Evolutionary conservation across 2,888 invertebrate genomes (phyloP), one percentile per base, ranked within the genome.

Genomic region (Entomobrya proxima): DNA sequence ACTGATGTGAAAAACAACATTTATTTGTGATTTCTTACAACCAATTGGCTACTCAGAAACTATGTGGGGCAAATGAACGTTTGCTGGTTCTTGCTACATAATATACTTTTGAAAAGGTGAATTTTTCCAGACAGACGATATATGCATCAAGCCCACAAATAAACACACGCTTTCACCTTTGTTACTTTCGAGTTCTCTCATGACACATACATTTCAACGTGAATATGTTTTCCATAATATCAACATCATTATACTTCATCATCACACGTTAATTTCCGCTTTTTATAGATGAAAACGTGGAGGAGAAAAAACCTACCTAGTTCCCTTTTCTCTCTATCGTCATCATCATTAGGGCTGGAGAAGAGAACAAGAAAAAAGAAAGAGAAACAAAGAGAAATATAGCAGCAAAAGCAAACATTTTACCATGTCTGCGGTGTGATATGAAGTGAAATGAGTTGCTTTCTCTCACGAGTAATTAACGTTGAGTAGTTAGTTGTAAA

Each of bases 381-480:
- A 37, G 40, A 15, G 40, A 67, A 64, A 11, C 64, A 35, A 4
- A n/a, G n/a, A n/a, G n/a, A n/a, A n/a, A n/a, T n/a, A n/a, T 21
- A 37, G 7, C 21, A 52, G 21, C 47, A 52, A 55, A 21, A 24
- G 27, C 27, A 55, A 27, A 13, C 13, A 61, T 37, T 67, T 40
- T 30, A 44, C 27, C n/a, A n/a, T n/a, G n/a, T n/a, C n/a, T n/a
- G n/a, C n/a, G 50, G 44, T 37, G 40, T 76, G 75, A 75, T 15
- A 47, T n/a, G 30, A 47, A 69, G 44, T 35, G 52, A 75, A 76
- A 76, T 40, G 76, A 52, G 76, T 37, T 58, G 11, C 55, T 75
- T 35, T 58, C 76, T 40, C 76, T 58, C 40, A 27, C 40, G 58
- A 58, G 76, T 76, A 76, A 76, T 76, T 76, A 76, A 76, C 52